Evolutionary conservation across 1,140 invertebrate species (phyloP).

Genomic region (Cataglyphis hispanica): DNA sequence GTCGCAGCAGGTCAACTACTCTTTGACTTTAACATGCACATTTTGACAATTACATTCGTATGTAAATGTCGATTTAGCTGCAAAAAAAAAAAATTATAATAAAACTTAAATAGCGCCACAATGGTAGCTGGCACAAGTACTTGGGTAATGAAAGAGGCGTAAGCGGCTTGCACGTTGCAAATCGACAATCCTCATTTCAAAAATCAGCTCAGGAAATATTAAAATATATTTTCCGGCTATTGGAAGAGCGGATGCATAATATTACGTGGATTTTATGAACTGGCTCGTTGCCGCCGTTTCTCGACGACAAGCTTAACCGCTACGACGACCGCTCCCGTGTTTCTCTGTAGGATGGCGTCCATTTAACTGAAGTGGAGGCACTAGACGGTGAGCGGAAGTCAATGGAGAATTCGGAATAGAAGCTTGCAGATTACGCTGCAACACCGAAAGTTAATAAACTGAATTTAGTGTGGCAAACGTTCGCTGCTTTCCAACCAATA

Average conservation of each 20-base stretch:
- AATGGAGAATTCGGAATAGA: conserved; percentile 65
- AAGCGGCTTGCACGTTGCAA: background rate
- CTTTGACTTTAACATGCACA: background rate
- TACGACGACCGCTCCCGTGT: conserved; percentile 27
- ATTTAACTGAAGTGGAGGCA: conserved; percentile 68
- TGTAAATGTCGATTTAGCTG: background rate
- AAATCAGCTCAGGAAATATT: conserved; percentile 4
- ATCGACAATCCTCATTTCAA: background rate
- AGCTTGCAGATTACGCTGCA: conserved; percentile 61
- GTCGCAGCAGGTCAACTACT: background rate
- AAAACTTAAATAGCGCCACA: background rate
- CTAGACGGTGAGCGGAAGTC: conserved; percentile 70
- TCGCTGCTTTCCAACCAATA: conserved; percentile 36
- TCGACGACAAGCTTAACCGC: background rate
- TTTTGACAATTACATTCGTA: background rate
- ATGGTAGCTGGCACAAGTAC: background rate
- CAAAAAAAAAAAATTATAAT: background rate
- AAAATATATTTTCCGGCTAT: conserved; percentile 32
- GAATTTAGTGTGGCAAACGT: conserved; percentile 69
- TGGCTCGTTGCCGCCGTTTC: background rate
- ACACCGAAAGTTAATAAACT: conserved; percentile 77
- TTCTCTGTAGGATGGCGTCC: conserved; percentile 59
- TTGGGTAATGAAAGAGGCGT: background rate
- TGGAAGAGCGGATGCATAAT: conserved; percentile 46
- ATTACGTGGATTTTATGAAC: conserved; percentile 56